Evolutionary conservation across 1,140 invertebrate species (phyloP), one percentile per base, ranked within the genome.

Genomic region (Calosoma granatense): DNA sequence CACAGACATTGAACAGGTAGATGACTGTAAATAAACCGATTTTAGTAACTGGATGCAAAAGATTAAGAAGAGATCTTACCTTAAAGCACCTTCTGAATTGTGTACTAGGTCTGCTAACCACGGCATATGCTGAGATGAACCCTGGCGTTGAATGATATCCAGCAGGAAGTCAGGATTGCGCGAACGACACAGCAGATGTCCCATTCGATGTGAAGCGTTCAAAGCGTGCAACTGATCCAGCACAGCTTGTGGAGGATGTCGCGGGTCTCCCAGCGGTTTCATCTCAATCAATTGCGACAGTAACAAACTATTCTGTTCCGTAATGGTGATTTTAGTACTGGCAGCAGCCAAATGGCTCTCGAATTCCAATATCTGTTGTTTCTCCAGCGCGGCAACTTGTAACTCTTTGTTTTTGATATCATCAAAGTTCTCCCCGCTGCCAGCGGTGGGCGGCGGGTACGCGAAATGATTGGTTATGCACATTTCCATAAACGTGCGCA

Each of bases 101-200:
- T 94, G 88, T 12, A 98, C 90, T 22, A 98, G 74, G 70, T 96
- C 92, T 12, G 93, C 92, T 30, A 98, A 76, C 94, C 94, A 98
- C 2, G 94, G 92, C 92, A 98, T 96, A 19, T 94, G 90, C 60
- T 92, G 89, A 17, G 85, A 87, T 11, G 90, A 86, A 21, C 90
- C 90, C 67, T 87, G 87, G 56, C 90, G 73, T 61, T 94, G 88
- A 68, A 97, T 96, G 51, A 97, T 91, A 66, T 96, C 91, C 52
- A 97, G 73, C 11, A 98, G 76, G 65, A 97, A 90, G 70, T 97
- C 94, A 0, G 94, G 94, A 67, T 89, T 86, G 15, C 94, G 77
- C 60, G 87, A 92, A 17, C 88, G 78, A 70, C 94, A 98, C 56
- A 98, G 75, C 63, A 94, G 77, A 69, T 94, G 88, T n/a, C 94